Conservation (phyloP, 2,113 vertebrate genomes). For the Cololabis saira region DNA sequence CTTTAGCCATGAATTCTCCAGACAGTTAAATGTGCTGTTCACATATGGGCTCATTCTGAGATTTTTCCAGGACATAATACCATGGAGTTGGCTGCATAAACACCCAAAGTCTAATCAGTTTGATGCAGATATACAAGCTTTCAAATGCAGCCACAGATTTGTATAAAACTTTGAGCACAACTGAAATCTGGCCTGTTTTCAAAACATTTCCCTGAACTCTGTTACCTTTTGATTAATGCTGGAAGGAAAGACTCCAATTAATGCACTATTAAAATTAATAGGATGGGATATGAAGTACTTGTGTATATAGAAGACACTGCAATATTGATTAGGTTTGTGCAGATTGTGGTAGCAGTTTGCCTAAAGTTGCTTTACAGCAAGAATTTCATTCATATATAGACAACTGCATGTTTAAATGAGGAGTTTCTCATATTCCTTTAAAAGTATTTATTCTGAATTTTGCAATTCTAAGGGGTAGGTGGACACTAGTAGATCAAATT, state of each 20-base stretch:
- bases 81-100: background rate
- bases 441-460: too few species aligned
- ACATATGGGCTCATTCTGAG: too few species aligned
- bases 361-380: background rate
- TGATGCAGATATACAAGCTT: background rate
- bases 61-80: too few species aligned
- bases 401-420: background rate
- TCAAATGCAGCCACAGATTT: background rate
- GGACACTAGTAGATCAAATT: too few species aligned
- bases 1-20: too few species aligned
- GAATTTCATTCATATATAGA: background rate
- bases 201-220: slow-evolving; percentile 9
- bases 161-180: background rate
- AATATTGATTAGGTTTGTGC: background rate
- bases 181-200: background rate
- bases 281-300: slow-evolving; percentile 5
- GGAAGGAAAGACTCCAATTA: slow-evolving; percentile 27
- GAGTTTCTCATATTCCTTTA: background rate
- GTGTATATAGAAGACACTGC: slow-evolving; percentile 16
- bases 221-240: slow-evolving; percentile 37
- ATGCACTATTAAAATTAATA: slow-evolving; percentile 18
- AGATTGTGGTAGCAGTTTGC: background rate
- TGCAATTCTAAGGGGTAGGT: too few species aligned
- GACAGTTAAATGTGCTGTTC: too few species aligned
- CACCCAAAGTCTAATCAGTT: background rate